A percentile compares a stretch with the other conserved stretches of the same genome.
Evolutionary conservation across 2,888 invertebrate species (phyloP).

Genomic region (Strigamia crassipes): DNA sequence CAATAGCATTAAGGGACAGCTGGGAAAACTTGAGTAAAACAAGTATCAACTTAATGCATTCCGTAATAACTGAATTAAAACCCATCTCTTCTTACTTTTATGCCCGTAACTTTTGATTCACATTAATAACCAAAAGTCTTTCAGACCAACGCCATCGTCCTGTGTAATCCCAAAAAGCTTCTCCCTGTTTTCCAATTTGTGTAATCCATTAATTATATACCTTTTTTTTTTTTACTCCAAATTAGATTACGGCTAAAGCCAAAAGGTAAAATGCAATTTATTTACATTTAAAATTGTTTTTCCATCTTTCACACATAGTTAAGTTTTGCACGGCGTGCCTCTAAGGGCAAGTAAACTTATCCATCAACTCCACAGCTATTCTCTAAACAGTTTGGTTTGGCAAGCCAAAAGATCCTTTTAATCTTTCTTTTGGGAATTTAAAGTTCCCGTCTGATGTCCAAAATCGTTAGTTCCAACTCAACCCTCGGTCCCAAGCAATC

Average conservation of each 20-base stretch:
- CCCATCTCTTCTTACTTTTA: background rate
- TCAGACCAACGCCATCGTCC: background rate
- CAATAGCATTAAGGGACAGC: slow-evolving; percentile 42
- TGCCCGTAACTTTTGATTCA: slow-evolving; percentile 11
- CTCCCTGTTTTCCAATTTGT: slow-evolving; percentile 24
- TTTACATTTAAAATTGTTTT: slow-evolving; percentile 1
- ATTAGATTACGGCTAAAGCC: background rate
- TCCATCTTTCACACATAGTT: slow-evolving; percentile 36
- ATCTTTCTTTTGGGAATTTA: slow-evolving; percentile 42
- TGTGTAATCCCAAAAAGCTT: slow-evolving; percentile 28
- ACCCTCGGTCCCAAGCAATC: slow-evolving; percentile 31
- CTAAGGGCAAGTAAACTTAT: slow-evolving; percentile 35
- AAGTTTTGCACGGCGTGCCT: background rate
- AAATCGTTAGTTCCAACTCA: slow-evolving; percentile 25
- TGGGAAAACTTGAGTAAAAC: slow-evolving; percentile 33
- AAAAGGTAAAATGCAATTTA: slow-evolving; percentile 19
- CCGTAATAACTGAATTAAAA: slow-evolving; percentile 40
- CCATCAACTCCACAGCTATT: slow-evolving; percentile 26
- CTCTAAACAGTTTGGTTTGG: slow-evolving; percentile 38
- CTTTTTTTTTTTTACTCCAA: background rate
- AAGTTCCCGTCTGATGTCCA: slow-evolving; percentile 35
- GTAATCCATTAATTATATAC: background rate
- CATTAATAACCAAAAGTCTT: background rate
- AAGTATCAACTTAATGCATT: slow-evolving; percentile 34
- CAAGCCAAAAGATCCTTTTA: slow-evolving; percentile 40